Evolutionary conservation across 2,797 vertebrate genomes (phyloP).

Genomic region (Octomys mimax): DNA sequence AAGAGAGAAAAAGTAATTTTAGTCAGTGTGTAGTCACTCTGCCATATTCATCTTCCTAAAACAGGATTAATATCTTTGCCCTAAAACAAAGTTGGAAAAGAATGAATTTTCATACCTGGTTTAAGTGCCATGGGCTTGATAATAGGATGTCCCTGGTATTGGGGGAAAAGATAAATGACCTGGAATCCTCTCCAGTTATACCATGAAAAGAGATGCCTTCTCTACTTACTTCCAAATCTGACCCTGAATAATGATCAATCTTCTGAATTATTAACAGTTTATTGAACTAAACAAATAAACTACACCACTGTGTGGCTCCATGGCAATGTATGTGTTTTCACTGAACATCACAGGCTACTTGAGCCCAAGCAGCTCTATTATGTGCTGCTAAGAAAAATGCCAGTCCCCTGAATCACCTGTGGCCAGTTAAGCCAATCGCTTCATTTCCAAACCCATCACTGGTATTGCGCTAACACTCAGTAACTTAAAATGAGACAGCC

Average conservation of each 20-base stretch:
- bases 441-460: constrained; percentile 28
- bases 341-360: constrained; percentile 55
- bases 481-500: constrained; percentile 36
- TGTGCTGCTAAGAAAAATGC: constrained; percentile 11
- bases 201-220: not conserved
- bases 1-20: constrained; percentile 29
- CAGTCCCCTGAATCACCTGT: constrained; percentile 2
- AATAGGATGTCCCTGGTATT: not conserved
- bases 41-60: constrained; percentile 39
- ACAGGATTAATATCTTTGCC: not conserved
- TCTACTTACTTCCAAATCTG: not conserved
- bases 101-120: not conserved
- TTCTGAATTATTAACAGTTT: constrained; percentile 41
- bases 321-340: constrained; percentile 42
- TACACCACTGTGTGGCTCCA: not conserved
- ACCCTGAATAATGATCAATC: not conserved
- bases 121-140: not conserved
- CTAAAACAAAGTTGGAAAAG: not conserved
- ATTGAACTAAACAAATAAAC: constrained; percentile 14
- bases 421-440: constrained; percentile 24
- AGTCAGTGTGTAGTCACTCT: not conserved
- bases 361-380: constrained; percentile 43
- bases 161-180: not conserved
- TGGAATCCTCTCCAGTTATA: not conserved
- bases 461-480: constrained; percentile 2